Conservation (phyloP, 2,113 vertebrate species). For the Hemibagrus wyckioides region DNA sequence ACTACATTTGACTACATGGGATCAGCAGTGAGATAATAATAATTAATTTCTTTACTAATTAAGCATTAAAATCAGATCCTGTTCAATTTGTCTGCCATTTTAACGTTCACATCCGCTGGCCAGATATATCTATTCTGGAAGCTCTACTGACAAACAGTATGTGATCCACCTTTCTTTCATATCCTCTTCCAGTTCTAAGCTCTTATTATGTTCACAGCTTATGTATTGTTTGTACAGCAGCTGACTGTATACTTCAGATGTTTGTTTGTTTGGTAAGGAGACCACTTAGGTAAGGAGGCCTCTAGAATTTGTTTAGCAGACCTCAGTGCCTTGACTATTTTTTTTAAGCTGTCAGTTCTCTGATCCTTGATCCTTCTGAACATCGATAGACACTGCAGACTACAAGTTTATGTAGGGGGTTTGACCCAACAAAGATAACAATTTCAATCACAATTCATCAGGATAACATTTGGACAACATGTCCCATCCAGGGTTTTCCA, state of each 20-base stretch:
- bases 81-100: not conserved
- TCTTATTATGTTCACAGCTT: not conserved
- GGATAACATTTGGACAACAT: not conserved
- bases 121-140: not conserved
- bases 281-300: too few species aligned
- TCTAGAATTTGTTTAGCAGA: not conserved
- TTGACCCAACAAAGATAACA: not conserved
- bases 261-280: not conserved
- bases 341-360: not conserved
- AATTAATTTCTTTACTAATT: not conserved
- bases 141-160: not conserved
- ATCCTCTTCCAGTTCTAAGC: not conserved
- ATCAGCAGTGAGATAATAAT: not conserved
- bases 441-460: not conserved
- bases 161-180: not conserved
- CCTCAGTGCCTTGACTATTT: too few species aligned
- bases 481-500: not conserved
- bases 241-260: not conserved
- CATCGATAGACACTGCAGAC: not conserved
- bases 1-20: not conserved
- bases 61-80: not conserved
- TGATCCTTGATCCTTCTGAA: constrained; percentile 8
- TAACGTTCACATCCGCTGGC: not conserved
- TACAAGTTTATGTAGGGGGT: not conserved
- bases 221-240: not conserved